Base-by-base conservation (phyloP, 2,113 vertebrate species). In the Chloropsis cyanopogon region DNA sequence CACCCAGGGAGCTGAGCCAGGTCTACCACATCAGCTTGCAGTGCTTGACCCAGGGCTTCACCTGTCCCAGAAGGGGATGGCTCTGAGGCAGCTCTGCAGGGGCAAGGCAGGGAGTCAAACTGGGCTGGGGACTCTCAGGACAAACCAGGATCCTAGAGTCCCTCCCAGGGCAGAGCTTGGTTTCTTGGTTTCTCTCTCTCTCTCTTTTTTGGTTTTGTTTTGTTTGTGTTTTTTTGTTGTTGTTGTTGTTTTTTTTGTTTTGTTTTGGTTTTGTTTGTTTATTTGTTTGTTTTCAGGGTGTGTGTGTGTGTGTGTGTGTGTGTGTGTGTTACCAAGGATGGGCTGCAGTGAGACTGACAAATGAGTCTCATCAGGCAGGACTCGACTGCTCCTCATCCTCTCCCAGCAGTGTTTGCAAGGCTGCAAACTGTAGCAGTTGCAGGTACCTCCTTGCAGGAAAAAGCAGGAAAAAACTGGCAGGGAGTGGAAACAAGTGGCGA, bases 391-490 rank as follows among this genome's bases (percentile, higher is more conserved):
- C 12, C 3, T 41, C 64, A 92, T 77, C 49, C 75, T 81, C 63
- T 79, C 60, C 54, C 72, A 52, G 77, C 65, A 75, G 87, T 18
- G 21, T 78, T 65, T 37, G 33, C 24, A 16, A 69, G 71, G 86
- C 81, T 90, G 82, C 63, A 82, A 73, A 68, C 54, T 57, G 13
- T 73, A 54, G 29, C 31, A 11, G 73, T 76, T 82, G 47, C 83
- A 69, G 94, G 76, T 88, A 93, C 68, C 86, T 88, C 77, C 82
- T 81, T 65, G 75, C 96, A 95, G 80, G 97, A 96, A 96, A 96
- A 93, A 97, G 82, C 97, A 97, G 96, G 97, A 97, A 95, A 95
- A 96, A 97, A 97, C 97, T 96, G 95, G 97, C 75, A 72, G 84
- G 33, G 95, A 96, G 95, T 95, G 89, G 96, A 97, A 96, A 92